Evolutionary conservation across 2,797 vertebrate genomes (phyloP), one percentile per base, ranked within the genome.

Genomic region (Sciurus vulgaris): DNA sequence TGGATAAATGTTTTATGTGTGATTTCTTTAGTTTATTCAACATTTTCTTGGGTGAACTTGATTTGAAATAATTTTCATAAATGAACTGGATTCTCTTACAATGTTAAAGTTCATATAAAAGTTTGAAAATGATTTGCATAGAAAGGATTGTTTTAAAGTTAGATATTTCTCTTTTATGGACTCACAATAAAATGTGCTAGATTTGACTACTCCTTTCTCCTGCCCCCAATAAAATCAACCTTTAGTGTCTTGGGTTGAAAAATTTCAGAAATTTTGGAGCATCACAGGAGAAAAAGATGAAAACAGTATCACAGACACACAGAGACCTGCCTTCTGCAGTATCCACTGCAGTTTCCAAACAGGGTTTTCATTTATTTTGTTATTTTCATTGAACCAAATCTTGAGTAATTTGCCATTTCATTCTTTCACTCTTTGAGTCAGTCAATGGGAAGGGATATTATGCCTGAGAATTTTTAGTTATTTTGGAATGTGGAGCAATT

Each of bases 11-110:
- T 97, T 92, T 93, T 86, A 73, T 93, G 61, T 92, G 79, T 95
- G 72, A 70, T 96, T 96, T 86, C 72, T 94, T 56, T 56, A 56
- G 54, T 56, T 22, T 92, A 93, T 84, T 93, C 51, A 26, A 15
- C 87, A 81, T 95, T 96, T 96, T 92, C 84, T 85, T 86, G 54
- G 94, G 82, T 74, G 79, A 97, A 92, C 63, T 88, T 94, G 74
- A 93, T 79, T 79, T 33, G 44, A 97, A 67, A 69, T 78, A 63
- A 59, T 93, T 93, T 95, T 97, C 49, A 61, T 89, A 87, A 95
- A 82, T 82, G 89, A 28, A 89, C 88, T 97, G 54, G 72, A 78
- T 94, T 92, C 35, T 93, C 38, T 93, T 92, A 59, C 67, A 93
- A 59, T 49, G 70, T 81, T 93, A 44, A 93, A 95, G n/a, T 91